These are phyloP conservation scores for Drosophila lini DNA, from an alignment of 1,140 invertebrate genomes.

Conservation along the genomic window DNA sequence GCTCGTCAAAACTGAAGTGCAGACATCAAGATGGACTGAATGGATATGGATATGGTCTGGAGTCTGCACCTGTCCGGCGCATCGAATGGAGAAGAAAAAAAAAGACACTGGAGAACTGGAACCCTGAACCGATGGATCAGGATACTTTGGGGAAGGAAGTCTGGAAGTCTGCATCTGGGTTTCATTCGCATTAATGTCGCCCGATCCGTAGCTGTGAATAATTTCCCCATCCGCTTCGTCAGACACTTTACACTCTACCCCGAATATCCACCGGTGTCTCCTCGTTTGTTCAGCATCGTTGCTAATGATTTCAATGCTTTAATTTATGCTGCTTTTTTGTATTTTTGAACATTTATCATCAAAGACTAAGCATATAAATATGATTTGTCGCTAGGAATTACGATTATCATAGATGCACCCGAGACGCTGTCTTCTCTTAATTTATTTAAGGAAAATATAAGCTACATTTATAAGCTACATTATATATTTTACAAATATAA, in stretches of 20 bases:
- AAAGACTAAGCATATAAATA: constrained; percentile 61
- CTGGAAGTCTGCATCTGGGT: constrained; percentile 22
- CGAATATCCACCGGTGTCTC: constrained; percentile 21
- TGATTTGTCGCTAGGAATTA: constrained; percentile 52
- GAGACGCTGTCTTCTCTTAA: background rate
- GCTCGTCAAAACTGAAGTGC: constrained; percentile 46
- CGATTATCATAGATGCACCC: constrained; percentile 24
- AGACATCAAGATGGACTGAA: constrained; percentile 38
- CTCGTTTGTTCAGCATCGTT: constrained; percentile 83
- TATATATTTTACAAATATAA: background rate
- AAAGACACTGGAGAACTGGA: constrained; percentile 54
- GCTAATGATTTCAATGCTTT: constrained; percentile 78
- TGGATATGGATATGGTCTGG: constrained; percentile 38
- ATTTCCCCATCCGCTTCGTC: constrained; percentile 75
- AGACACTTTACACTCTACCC: background rate
- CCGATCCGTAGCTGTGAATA: constrained; percentile 79
- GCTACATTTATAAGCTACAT: too few species aligned
- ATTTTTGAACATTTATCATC: constrained; percentile 67
- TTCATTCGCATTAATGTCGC: constrained; percentile 53
- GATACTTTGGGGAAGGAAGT: constrained; percentile 36
- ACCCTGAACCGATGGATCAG: constrained; percentile 11
- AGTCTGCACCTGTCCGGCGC: constrained; percentile 63
- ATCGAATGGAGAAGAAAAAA: constrained; percentile 57
- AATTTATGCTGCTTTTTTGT: constrained; percentile 61
- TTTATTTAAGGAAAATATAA: background rate